Percentiles rank a stretch among this genome's conserved stretches.
Conservation (phyloP, 2,888 invertebrate genomes). For the Pandemis heparana region DNA sequence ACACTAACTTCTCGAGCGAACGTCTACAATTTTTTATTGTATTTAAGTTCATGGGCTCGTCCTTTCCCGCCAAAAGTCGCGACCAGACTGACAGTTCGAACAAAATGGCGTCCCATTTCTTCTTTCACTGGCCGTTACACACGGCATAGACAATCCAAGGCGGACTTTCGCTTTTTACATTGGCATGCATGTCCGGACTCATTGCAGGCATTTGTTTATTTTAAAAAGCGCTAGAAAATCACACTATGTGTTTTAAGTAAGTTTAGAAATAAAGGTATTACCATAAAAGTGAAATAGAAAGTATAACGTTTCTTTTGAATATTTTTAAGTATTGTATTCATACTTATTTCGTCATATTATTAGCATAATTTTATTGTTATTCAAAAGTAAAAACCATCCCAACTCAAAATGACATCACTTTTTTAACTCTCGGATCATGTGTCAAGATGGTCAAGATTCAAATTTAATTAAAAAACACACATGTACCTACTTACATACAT, state of each 20-base stretch:
- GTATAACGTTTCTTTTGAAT: conserved; percentile 36
- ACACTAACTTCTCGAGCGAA: conserved; percentile 45
- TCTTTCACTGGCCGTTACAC: conserved; percentile 68
- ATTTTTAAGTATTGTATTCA: conserved; percentile 31
- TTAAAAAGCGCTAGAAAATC: conserved; percentile 20
- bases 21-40: conserved; percentile 1
- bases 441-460: not conserved
- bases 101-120: conserved; percentile 63
- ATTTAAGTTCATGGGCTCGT: conserved; percentile 48
- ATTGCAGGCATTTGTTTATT: conserved; percentile 46
- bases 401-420: not conserved
- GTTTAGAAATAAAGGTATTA: conserved; percentile 11
- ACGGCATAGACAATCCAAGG: conserved; percentile 41
- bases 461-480: too few species aligned
- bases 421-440: not conserved
- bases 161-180: conserved; percentile 65
- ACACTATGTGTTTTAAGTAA: conserved; percentile 20
- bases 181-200: conserved; percentile 61
- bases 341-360: conserved; percentile 18
- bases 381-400: not conserved
- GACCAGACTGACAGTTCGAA: conserved; percentile 59
- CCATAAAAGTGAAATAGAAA: conserved; percentile 32
- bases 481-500: too few species aligned
- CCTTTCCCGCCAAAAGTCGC: conserved; percentile 62
- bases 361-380: conserved; percentile 1